Base-by-base conservation (phyloP, 2,888 invertebrate species). In the Tanypteryx hageni region DNA sequence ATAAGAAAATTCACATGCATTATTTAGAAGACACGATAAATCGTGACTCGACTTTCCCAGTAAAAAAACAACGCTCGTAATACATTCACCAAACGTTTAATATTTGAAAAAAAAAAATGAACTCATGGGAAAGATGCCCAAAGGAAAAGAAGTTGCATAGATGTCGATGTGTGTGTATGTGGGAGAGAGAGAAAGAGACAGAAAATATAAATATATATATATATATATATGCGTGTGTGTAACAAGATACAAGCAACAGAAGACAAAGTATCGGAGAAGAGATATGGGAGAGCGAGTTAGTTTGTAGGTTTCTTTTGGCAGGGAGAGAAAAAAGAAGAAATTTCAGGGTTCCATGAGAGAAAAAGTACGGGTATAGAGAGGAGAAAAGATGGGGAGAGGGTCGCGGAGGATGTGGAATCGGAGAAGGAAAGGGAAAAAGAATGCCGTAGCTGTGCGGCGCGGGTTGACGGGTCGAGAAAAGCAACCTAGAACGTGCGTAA, bases 381-480 rank as follows among this genome's bases (percentile, higher is more conserved):
- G 22, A 68, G 68, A 68, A 22, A 9, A 9, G 68, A 68, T 68
- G 18, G n/a, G 11, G 22, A n/a, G n/a, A n/a, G n/a, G n/a, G n/a
- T n/a, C n/a, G n/a, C n/a, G n/a, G n/a, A 44, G 44, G 76, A 76
- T 27, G 76, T 22, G 14, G 22, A 76, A 44, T 44, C 44, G 44
- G 76, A 27, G 22, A 14, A 76, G 76, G 27, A 76, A 76, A 76
- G 76, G 44, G 44, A 44, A 44, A 76, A 76, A 27, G 76, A 76
- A 27, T 13, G 76, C n/a, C 7, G 18, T 76, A 76, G 76, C 44
- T 5, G 44, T 44, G 44, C 44, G 44, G 44, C 76, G 22, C 14
- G 22, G 76, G 27, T 76, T 76, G 76, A 76, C 76, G 76, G 76
- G 76, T 76, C 11, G 22, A 76, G 76, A 76, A 76, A 27, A 27